phyloP scores from a whole-genome alignment of 2,113 vertebrate species.

The Diadophis punctatus region DNA sequence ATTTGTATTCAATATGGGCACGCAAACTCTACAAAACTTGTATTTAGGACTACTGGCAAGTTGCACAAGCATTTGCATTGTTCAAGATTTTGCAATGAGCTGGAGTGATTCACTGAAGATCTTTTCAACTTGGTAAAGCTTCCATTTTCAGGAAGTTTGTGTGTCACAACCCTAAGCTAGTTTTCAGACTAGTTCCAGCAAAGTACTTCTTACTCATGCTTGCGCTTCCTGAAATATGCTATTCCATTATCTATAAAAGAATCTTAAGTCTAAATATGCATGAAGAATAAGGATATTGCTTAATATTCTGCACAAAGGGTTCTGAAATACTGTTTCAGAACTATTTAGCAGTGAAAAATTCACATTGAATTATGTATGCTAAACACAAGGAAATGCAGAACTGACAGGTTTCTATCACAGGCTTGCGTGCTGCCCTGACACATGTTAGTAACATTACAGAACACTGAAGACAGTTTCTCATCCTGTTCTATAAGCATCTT shows the following conservation, averaged over 20 bases:
- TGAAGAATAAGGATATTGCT: background rate
- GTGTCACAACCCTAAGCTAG: background rate
- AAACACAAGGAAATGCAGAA: background rate
- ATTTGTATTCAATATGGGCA: background rate
- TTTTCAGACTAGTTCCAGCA: background rate
- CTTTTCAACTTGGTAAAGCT: background rate
- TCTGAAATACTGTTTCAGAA: background rate
- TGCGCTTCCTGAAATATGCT: background rate
- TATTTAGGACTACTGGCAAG: background rate
- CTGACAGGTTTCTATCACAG: background rate
- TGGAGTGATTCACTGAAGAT: slow-evolving; percentile 5
- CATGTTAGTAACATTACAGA: background rate
- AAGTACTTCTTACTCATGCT: background rate
- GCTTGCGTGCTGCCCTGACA: background rate
- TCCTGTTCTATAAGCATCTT: background rate
- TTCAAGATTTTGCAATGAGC: background rate
- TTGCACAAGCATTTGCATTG: background rate
- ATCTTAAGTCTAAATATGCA: background rate
- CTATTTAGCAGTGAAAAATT: background rate
- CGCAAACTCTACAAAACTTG: background rate
- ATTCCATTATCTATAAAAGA: background rate
- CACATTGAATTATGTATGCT: background rate
- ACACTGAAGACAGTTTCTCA: background rate
- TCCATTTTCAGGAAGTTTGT: slow-evolving; percentile 1
- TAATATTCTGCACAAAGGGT: background rate